Conservation (phyloP, 2,888 invertebrate genomes). For the Onchidella celtica region DNA sequence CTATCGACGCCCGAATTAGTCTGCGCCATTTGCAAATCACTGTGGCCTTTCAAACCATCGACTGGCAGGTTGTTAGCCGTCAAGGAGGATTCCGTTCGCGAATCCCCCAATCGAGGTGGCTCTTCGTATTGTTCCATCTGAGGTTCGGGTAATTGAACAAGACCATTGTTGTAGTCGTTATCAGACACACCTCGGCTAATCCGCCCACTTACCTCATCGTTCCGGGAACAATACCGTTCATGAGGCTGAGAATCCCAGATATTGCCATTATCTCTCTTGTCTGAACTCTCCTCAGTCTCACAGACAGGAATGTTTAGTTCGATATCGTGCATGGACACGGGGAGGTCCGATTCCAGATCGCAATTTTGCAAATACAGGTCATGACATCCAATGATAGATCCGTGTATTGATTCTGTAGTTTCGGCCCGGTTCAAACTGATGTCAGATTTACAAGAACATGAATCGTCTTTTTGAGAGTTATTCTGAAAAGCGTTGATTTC, state of each 20-base stretch:
- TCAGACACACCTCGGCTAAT: too few species aligned
- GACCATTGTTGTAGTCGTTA: too few species aligned
- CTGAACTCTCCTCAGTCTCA: not conserved
- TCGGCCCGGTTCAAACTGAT: too few species aligned
- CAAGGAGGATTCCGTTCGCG: not conserved
- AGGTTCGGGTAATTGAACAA: too few species aligned
- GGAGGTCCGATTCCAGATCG: conserved; percentile 27
- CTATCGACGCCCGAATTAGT: too few species aligned
- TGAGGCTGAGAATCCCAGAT: conserved; percentile 2
- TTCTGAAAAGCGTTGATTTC: not conserved
- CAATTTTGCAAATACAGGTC: conserved; percentile 22
- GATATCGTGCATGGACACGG: conserved; percentile 38
- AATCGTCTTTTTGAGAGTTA: not conserved
- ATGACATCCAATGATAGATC: conserved; percentile 38
- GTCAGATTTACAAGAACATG: conserved; percentile 7
- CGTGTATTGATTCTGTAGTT: not conserved
- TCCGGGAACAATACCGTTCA: not conserved
- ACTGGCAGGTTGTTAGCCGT: not conserved
- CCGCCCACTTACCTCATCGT: too few species aligned
- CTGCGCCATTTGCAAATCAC: not conserved
- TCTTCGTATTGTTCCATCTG: too few species aligned
- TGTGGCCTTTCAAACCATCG: not conserved
- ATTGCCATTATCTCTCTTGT: not conserved
- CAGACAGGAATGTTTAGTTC: conserved; percentile 34
- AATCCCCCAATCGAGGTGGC: not conserved